These are phyloP conservation scores for Kryptopterus vitreolus DNA, from an alignment of 2,797 vertebrate species.

Conservation along the genomic window DNA sequence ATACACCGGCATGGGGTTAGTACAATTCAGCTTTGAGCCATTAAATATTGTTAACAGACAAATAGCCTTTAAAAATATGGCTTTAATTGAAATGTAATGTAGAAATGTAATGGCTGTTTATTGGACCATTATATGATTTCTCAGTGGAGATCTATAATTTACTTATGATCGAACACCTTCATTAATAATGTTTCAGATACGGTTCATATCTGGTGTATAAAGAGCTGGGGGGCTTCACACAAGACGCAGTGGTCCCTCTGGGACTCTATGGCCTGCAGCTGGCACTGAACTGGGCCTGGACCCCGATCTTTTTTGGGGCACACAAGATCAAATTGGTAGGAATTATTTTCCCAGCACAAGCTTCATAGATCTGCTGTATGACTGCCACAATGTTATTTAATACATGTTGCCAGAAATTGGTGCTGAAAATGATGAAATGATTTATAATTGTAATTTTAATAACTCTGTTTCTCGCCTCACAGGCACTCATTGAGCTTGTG, in stretches of 20 bases:
- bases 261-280: slow-evolving; percentile 86
- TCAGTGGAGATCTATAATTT: background rate
- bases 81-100: background rate
- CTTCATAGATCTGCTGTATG: background rate
- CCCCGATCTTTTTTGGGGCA: slow-evolving; percentile 82
- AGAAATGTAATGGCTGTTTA: background rate
- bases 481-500: slow-evolving; percentile 73
- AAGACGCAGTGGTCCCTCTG: slow-evolving; percentile 79
- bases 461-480: background rate
- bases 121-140: background rate
- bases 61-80: background rate
- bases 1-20: slow-evolving; percentile 82
- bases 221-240: slow-evolving; percentile 82
- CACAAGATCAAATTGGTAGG: slow-evolving; percentile 79
- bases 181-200: slow-evolving; percentile 69
- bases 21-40: too few species aligned
- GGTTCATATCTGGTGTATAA: slow-evolving; percentile 91
- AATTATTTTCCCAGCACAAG: background rate
- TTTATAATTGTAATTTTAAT: too few species aligned
- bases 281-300: slow-evolving; percentile 85
- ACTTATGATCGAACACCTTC: background rate
- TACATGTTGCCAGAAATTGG: background rate
- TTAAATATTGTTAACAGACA: background rate
- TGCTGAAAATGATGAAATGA: too few species aligned
- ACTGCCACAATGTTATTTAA: background rate